Conservation (phyloP, 2,113 vertebrate species). For the Boulengerochromis microlepis region DNA sequence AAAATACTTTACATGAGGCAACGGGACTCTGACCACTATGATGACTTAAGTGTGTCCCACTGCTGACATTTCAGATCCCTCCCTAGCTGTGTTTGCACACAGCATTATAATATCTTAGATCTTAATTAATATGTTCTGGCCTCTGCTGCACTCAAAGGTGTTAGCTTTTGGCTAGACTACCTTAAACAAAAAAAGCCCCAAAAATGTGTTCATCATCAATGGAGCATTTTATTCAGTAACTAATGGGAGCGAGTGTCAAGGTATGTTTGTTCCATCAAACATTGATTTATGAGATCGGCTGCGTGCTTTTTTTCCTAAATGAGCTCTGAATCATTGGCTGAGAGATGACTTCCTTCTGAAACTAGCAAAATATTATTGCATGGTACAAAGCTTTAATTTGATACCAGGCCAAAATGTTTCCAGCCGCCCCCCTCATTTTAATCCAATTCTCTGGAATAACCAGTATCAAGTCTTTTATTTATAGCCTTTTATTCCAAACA, state of each 20-base stretch:
- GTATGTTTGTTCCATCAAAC: slow-evolving; percentile 67
- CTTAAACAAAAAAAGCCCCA: background rate
- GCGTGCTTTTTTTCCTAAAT: slow-evolving; percentile 38
- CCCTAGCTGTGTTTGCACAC: background rate
- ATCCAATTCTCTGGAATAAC: slow-evolving; percentile 49
- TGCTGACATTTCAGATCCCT: background rate
- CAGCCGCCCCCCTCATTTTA: slow-evolving; percentile 45
- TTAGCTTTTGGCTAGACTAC: background rate
- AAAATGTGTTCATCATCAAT: slow-evolving; percentile 30
- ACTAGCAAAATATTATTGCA: slow-evolving; percentile 61
- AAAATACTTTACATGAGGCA: background rate
- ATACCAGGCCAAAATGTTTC: slow-evolving; percentile 57
- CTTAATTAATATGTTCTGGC: background rate
- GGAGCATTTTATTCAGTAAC: slow-evolving; percentile 47
- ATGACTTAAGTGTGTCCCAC: background rate
- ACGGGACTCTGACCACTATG: background rate
- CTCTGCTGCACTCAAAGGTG: background rate
- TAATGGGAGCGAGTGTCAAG: slow-evolving; percentile 1
- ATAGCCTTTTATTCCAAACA: slow-evolving; percentile 35
- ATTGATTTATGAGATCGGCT: slow-evolving; percentile 56
- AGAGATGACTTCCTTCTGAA: slow-evolving; percentile 57
- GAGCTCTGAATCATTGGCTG: slow-evolving; percentile 55
- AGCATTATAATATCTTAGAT: background rate
- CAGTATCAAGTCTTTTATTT: slow-evolving; percentile 53
- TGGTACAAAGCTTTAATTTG: slow-evolving; percentile 62